These are phyloP conservation scores for Hirudinaria manillensis DNA, from an alignment of 2,888 invertebrate species.

Conservation along the genomic window DNA sequence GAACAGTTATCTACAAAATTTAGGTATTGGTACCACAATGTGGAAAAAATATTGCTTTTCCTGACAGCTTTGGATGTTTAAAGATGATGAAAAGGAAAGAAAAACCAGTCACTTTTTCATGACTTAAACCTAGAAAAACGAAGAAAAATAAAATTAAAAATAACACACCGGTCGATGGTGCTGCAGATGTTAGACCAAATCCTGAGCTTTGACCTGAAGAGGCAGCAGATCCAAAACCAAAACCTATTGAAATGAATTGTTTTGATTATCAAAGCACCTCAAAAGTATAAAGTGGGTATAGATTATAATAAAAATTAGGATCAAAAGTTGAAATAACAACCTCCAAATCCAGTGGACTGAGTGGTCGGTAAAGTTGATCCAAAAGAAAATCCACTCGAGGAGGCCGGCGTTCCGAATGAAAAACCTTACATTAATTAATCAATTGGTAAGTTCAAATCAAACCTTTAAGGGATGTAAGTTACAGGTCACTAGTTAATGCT, in stretches of 20 bases:
- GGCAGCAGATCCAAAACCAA: conserved; percentile 33
- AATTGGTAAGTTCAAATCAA: no score
- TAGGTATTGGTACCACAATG: background rate
- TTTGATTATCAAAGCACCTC: no score
- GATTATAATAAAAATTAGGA: no score
- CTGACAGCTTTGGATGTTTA: no score
- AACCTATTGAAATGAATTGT: conserved; percentile 28
- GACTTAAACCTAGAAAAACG: no score
- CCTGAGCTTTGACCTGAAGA: conserved; percentile 1
- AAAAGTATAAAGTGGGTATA: no score
- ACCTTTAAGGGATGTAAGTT: no score
- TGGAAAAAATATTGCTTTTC: background rate
- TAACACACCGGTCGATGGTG: background rate
- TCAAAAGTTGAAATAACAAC: background rate
- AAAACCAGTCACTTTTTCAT: no score
- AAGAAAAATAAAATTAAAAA: no score
- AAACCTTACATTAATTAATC: conserved; percentile 20
- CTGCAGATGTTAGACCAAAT: background rate
- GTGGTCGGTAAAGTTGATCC: conserved; percentile 5
- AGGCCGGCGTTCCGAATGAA: conserved; percentile 23
- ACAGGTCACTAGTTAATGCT: no score
- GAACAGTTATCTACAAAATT: background rate
- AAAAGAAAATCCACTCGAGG: conserved; percentile 20
- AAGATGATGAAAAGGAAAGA: no score
- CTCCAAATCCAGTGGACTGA: conserved; percentile 24